Base-by-base conservation (phyloP, 2,113 vertebrate species). In the Notothenia rossii region DNA sequence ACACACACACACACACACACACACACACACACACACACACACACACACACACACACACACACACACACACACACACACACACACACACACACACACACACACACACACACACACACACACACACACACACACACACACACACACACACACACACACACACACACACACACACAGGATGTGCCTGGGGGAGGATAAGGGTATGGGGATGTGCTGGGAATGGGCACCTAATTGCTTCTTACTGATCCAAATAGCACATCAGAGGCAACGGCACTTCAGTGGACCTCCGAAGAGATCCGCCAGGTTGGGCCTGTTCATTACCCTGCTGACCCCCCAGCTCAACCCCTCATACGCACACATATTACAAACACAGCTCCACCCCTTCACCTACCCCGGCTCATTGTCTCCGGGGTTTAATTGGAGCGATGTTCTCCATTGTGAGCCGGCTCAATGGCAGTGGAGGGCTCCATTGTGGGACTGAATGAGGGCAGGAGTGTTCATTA, bases 401-500 rank as follows among this genome's bases (percentile, higher is more conserved):
- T 96, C 93, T 93, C 92, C 65, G 83, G 88, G 93, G 93, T 95
- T 95, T 96, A 96, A 96, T 96, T 96, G 95, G 94, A 94, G 91
- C 94, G 94, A 94, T 94, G 94, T 95, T 94, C 87, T 86, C 89
- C 87, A 95, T 96, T 96, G 94, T 95, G 86, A 65, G 72, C 49
- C 0, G 63, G 68, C 91, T 95, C 94, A 96, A 95, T 95, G 89
- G 93, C 82, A 60, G 89, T 95, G 91, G 92, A 95, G 94, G 93
- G 88, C 92, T 91, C 91, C 89, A 94, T 96, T 95, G 94, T 95
- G 79, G 82, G 77, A 75, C 77, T 95, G 94, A 96, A 95, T 94
- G 93, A 94, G 94, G 94, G 93, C 94, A 95, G 93, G 95, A 96
- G 95, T 95, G 95, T 95, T 95, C 95, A 95, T 96, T 95, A 96